Base-by-base conservation (phyloP, 2,797 vertebrate species). In the Sitta carolinensis region DNA sequence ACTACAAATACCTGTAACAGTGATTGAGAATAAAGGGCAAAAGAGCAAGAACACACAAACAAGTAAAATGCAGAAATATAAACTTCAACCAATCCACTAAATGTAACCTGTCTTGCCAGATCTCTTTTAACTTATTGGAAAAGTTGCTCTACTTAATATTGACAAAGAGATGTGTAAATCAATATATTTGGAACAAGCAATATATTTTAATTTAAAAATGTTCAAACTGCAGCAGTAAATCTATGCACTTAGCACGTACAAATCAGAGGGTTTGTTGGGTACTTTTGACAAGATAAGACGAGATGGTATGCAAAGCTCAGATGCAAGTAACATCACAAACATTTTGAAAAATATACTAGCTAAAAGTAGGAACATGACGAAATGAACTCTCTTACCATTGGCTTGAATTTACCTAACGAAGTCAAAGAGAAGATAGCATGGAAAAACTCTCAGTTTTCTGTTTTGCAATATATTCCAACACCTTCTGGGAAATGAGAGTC, bases 191-290 rank as follows among this genome's bases (percentile, higher is more conserved):
- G 98, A 99, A 99, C 98, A 98, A 98, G 99, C 98, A 98, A 99
- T 99, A 99, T 99, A 99, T 99, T 99, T 99, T 99, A 99, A 99
- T 99, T 99, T 99, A 98, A 99, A 99, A 99, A 98, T 98, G 98
- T 98, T 99, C 98, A 98, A 98, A 98, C 98, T 98, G 98, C 98
- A 98, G 98, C 98, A 99, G 98, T 98, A 99, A 99, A 99, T 99
- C 99, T 98, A 99, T 98, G 98, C 97, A 97, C 97, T 98, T 98
- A 98, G 98, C 95, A 97, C 97, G 96, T 88, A 97, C 93, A 97
- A 96, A 98, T 96, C 95, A 97, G 95, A 91, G 72, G 87, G 84
- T 87, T 94, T 83, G 77, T 50, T 94, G 90, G 95, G 89, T 97
- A 90, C 92, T 93, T 97, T 88, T 93, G 97, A 89, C 81, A 86